Percentiles rank a stretch among this genome's conserved stretches.
These are phyloP conservation scores for Drosophila incognita DNA, from an alignment of 2,888 invertebrate genomes.

Conservation along the genomic window DNA sequence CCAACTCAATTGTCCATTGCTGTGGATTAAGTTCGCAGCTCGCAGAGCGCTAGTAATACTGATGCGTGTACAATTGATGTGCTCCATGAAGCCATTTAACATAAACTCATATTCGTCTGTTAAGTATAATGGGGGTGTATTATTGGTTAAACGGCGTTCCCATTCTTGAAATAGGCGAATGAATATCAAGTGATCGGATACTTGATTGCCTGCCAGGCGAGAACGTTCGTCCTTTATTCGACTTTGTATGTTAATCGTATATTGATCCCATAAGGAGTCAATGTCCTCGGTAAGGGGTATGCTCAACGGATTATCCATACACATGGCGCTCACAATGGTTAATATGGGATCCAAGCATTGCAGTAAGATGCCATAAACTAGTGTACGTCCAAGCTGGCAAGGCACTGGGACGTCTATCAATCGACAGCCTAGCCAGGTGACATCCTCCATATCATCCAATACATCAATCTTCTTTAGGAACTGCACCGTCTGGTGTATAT, in stretches of 20 bases:
- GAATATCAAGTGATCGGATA: slow-evolving; percentile 95
- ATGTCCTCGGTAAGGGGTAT: slow-evolving; percentile 55
- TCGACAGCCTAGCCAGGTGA: slow-evolving; percentile 91
- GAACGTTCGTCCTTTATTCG: slow-evolving; percentile 76
- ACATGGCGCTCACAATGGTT: slow-evolving; percentile 94
- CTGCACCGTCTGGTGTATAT: slow-evolving; percentile 87
- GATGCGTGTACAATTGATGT: slow-evolving; percentile 44
- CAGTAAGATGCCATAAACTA: slow-evolving; percentile 94
- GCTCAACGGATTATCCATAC: slow-evolving; percentile 82
- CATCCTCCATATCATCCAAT: slow-evolving; percentile 92
- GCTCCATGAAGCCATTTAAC: slow-evolving; percentile 65
- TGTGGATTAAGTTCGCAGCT: slow-evolving; percentile 45
- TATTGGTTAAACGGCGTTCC: slow-evolving; percentile 37
- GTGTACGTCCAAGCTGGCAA: slow-evolving; percentile 95
- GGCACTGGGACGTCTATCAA: slow-evolving; percentile 95
- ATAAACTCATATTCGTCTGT: slow-evolving; percentile 67
- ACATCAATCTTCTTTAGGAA: slow-evolving; percentile 93
- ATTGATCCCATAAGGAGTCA: slow-evolving; percentile 68
- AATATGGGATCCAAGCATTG: slow-evolving; percentile 97
- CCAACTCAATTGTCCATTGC: slow-evolving; percentile 45
- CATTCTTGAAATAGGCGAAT: slow-evolving; percentile 87
- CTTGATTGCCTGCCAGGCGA: slow-evolving; percentile 90
- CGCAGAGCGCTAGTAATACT: slow-evolving; percentile 45
- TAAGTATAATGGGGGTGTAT: slow-evolving; percentile 28
- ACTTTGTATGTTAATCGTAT: slow-evolving; percentile 77